A percentile compares a stretch with the other conserved stretches of the same genome.
These are phyloP conservation scores for Ptilonorhynchus violaceus DNA, from an alignment of 2,113 vertebrate species.

Conservation along the genomic window DNA sequence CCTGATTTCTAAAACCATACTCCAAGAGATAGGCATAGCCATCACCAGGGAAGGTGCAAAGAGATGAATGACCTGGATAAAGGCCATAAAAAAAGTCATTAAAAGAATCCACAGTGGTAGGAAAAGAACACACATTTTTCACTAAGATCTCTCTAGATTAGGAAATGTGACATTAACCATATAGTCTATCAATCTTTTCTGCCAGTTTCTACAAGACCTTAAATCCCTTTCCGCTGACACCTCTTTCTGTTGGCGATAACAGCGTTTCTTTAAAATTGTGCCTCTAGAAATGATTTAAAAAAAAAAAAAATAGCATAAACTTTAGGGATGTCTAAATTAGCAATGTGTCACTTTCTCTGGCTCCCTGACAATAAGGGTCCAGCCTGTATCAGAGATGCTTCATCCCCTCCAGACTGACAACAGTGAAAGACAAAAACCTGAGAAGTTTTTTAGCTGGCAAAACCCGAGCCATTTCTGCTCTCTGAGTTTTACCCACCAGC, in stretches of 20 bases:
- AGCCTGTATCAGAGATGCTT: background rate
- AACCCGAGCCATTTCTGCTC: background rate
- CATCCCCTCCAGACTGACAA: background rate
- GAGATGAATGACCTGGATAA: background rate
- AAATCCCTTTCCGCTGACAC: background rate
- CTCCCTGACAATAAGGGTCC: background rate
- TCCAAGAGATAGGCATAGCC: background rate
- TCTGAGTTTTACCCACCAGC: background rate
- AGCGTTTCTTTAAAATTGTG: background rate
- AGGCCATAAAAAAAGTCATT: background rate
- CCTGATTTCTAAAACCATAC: background rate
- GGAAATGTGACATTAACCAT: background rate
- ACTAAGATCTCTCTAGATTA: background rate
- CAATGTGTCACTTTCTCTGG: background rate
- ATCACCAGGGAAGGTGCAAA: background rate
- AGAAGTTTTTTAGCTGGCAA: background rate
- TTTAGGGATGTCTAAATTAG: background rate
- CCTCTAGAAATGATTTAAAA: background rate
- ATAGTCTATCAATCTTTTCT: background rate
- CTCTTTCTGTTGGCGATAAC: background rate
- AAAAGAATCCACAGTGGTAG: background rate
- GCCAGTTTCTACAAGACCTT: background rate
- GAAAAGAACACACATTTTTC: background rate
- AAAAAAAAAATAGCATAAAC: background rate
- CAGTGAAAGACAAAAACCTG: background rate